Base-by-base conservation (phyloP, 2,797 vertebrate species). In the Pyrocephalus nanus region DNA sequence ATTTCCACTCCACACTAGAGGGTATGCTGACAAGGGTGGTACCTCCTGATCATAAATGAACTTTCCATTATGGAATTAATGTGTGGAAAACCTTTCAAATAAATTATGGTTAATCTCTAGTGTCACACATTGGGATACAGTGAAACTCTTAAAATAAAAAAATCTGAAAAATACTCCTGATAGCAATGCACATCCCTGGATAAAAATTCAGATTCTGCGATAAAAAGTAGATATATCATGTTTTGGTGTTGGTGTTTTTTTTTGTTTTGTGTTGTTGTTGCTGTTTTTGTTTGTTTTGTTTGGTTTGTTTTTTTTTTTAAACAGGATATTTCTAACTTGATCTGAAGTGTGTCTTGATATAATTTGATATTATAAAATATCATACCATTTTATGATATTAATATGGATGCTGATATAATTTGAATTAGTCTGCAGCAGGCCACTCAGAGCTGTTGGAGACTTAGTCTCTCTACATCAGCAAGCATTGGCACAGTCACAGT, bases 151-250 rank as follows among this genome's bases (percentile, higher is more conserved):
- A 47, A 6, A 65, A 47, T 6, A 42, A 75, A 82, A 61, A 65
- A n/a, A 40, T 62, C 9, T 88, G 86, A 90, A 78, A 77, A 82
- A 26, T 70, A 45, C 6, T 64, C 14, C 40, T 90, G 60, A 48
- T 4, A 51, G 48, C 5, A 5, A 0, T 53, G 8, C 6, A 25
- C 3, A 18, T 47, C 6, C 14, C 34, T 43, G 9, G 29, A 6
- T 43, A 83, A 75, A 71, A 82, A 42, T 5, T 38, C 18, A 30
- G 51, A 25, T 18, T 51, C 7, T 55, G 5, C 10, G 70, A 14
- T 54, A 38, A 61, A 57, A 85, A 29, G 13, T 61, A 50, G 13
- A 51, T 50, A 4, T 1, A 4, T 67, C 0, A 3, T 62, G 4
- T 4, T 15, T 42, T 42, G 40, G 6, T 20, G 21, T 12, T 45